Base-by-base conservation (phyloP, 1,140 invertebrate species). In the Triops cancriformis region DNA sequence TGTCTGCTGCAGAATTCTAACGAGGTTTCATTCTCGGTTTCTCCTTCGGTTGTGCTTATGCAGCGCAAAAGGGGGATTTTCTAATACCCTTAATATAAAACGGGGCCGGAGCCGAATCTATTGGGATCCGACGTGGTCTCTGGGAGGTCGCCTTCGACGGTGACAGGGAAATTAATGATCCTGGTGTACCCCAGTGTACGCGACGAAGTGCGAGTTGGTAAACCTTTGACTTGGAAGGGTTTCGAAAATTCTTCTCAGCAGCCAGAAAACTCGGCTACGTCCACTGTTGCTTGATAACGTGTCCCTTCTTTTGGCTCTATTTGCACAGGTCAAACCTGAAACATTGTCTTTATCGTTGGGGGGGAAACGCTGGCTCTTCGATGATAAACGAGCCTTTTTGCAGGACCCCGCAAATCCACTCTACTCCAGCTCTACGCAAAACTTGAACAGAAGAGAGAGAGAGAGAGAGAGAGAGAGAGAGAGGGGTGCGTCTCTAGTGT, bases 321-420 rank as follows among this genome's bases (percentile, higher is more conserved):
- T 64, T 64, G 51, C 51, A 64, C 23, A 64, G 23, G 14, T 23
- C 23, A 64, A 37, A 64, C 51, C 6, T 64, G 51, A 64, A 64
- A 64, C 51, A 64, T 6, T 64, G 51, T 18, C 18, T 64, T 64
- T 6, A 23, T 14, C 14, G 14, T 18, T 64, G 51, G 18, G 18
- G 11, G 14, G 18, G 51, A 18, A 14, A 64, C 6, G 2, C 31
- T 37, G 2, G 51, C 51, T 9, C 51, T 14, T 18, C 23, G 51
- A 64, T 64, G 51, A 64, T 64, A 64, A 64, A 64, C 51, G 51
- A 64, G 51, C 51, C 51, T 64, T 64, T 64, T 64, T 64, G 51
- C 51, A n/a, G 51, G 23, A n/a, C 51, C 51, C 51, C 18, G 14
- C 51, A 18, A n/a, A 64, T 64, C 11, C 51, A 64, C 51, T 64